phyloP scores from a whole-genome alignment of 2,113 vertebrate genomes.

The Lampris incognitus region DNA sequence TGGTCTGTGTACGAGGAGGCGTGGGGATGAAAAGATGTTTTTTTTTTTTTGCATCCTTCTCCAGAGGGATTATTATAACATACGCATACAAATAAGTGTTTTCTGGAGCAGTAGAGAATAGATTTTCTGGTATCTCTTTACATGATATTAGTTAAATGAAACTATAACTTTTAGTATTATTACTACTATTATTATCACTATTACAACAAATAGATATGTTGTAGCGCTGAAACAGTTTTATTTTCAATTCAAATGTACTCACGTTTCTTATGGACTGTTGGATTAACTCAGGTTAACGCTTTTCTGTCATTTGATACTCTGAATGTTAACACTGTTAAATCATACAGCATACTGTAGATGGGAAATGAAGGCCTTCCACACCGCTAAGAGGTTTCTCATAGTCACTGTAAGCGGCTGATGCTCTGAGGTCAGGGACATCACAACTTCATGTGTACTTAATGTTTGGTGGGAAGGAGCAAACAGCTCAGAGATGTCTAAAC shows the following conservation, averaged over 20 bases:
- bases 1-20: slow-evolving; percentile 32
- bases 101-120: slow-evolving; percentile 50
- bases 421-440: slow-evolving; percentile 36
- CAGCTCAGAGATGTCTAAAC: too few species aligned
- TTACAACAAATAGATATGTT: slow-evolving; percentile 19
- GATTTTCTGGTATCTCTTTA: slow-evolving; percentile 39
- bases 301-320: slow-evolving; percentile 55
- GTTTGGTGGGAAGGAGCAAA: not conserved
- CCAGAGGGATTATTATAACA: slow-evolving; percentile 35
- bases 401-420: slow-evolving; percentile 18
- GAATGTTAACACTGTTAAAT: slow-evolving; percentile 38
- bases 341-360: slow-evolving; percentile 57
- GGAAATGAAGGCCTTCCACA: slow-evolving; percentile 42
- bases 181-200: slow-evolving; percentile 20
- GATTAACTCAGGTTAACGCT: slow-evolving; percentile 70
- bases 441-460: slow-evolving; percentile 14
- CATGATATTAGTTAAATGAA: slow-evolving; percentile 29
- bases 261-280: slow-evolving; percentile 67
- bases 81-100: slow-evolving; percentile 62
- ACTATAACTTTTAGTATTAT: slow-evolving; percentile 36
- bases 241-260: slow-evolving; percentile 27
- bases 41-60: slow-evolving; percentile 21
- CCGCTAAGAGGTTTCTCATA: slow-evolving; percentile 1
- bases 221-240: slow-evolving; percentile 1
- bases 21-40: not conserved